Evolutionary conservation across 92 coral and sea anemone species (phyloP), one percentile per base, ranked within the genome.

Genomic region (Epizoanthus fatuus): DNA sequence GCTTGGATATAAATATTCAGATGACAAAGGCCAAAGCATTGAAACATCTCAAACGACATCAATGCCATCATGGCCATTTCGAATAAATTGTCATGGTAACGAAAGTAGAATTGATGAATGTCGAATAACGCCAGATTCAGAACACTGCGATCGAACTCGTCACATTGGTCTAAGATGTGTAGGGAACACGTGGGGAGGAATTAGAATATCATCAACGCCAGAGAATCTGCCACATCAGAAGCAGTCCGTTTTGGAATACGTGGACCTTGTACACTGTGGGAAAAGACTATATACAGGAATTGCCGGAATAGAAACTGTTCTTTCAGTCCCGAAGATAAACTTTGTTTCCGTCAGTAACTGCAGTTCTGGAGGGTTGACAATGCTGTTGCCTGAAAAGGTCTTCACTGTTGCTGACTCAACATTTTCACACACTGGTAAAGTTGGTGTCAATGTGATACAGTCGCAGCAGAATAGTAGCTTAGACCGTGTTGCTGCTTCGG

Each of bases 141-240:
- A 39, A 2, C 37, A 81, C 3, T 53, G 56, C 11, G 37, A 25
- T 5, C 20, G 14, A 9, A 55, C 68, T 44, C 35, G 39, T 53
- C 73, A 58, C 67, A 72, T 45, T 37, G 38, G 62, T 9, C 51
- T 86, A 3, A 77, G 77, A 52, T 92, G 95, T 70, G 63, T 35
- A 16, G 89, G 51, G 1, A 53, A 58, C 12, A 86, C 93, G 38
- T 92, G 95, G 95, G 95, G 93, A 66, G 86, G 90, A 19, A 13
- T 92, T n/a, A 75, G 90, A 6, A 81, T 92, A 60, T 60, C 86
- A 4, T 63, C 85, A 5, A 47, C 70, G 40, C 63, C 71, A 52
- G 91, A 89, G 6, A 14, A 11, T 17, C 25, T 75, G 7, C 12
- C 25, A 19, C 22, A 59, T 4, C 58, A 51, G 55, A 66, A 32